phyloP scores from a whole-genome alignment of 2,888 invertebrate genomes.

The Dicyrtomina minuta region DNA sequence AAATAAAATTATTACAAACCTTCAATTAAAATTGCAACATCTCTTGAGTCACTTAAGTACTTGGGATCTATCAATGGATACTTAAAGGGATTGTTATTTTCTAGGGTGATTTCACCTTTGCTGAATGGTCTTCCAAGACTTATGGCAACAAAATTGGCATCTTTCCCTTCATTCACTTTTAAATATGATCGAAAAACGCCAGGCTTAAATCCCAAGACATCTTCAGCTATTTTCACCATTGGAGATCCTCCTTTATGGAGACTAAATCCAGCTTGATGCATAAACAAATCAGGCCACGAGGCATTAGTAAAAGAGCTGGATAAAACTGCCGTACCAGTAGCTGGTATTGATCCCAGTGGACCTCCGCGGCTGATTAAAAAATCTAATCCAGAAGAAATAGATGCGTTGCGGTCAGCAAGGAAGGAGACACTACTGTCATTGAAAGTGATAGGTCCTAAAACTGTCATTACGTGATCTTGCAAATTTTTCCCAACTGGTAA shows the following conservation, averaged over 20 bases:
- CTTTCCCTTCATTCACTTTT: slow-evolving; percentile 8
- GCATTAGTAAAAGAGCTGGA: not conserved
- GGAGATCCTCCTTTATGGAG: slow-evolving; percentile 1
- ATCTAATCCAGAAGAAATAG: not conserved
- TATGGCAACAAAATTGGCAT: slow-evolving; percentile 9
- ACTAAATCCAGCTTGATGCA: slow-evolving; percentile 8
- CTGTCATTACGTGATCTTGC: slow-evolving; percentile 25
- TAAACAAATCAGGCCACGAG: not conserved
- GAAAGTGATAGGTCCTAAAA: slow-evolving; percentile 15
- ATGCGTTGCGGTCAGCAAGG: slow-evolving; percentile 17
- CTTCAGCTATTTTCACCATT: not conserved
- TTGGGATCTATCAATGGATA: slow-evolving; percentile 9
- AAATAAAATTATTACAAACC: slow-evolving; percentile 7
- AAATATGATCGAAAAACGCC: not conserved
- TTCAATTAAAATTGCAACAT: slow-evolving; percentile 12
- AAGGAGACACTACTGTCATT: slow-evolving; percentile 1
- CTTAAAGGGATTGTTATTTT: not conserved
- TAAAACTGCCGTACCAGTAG: not conserved
- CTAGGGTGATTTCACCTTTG: not conserved
- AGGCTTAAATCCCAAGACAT: slow-evolving; percentile 10
- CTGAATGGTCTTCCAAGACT: slow-evolving; percentile 14
- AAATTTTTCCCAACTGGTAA: slow-evolving; percentile 22
- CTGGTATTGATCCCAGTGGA: slow-evolving; percentile 5
- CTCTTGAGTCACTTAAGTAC: slow-evolving; percentile 7
- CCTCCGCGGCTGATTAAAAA: slow-evolving; percentile 16